phyloP scores from a whole-genome alignment of 2,888 invertebrate species.

The Drosophila lacicola region DNA sequence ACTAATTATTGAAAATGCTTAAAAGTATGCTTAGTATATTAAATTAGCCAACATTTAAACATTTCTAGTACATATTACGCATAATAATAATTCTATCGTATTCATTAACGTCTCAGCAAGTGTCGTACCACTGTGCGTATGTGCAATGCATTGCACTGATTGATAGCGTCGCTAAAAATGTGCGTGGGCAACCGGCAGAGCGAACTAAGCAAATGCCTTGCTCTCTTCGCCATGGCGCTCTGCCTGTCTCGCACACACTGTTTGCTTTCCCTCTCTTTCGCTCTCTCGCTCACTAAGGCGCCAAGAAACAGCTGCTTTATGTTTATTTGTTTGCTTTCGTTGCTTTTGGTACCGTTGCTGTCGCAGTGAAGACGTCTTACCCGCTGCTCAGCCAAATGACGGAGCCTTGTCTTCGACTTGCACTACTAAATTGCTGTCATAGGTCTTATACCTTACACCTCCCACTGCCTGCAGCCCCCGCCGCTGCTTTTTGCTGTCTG shows the following conservation, averaged over 20 bases:
- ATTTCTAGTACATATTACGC: too few relatives aligned
- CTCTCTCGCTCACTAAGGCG: conserved; percentile 33
- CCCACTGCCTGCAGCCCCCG: background rate
- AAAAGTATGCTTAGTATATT: too few relatives aligned
- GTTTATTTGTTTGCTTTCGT: conserved; percentile 78
- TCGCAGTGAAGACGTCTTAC: conserved; percentile 30
- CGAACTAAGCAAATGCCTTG: conserved; percentile 19
- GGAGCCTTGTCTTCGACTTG: conserved; percentile 51
- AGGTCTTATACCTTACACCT: conserved; percentile 27
- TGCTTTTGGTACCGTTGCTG: conserved; percentile 37
- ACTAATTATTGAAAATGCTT: too few relatives aligned
- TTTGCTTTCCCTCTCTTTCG: conserved; percentile 17
- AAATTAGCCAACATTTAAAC: too few relatives aligned
- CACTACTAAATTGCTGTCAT: conserved; percentile 54
- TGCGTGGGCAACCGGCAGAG: conserved; percentile 53
- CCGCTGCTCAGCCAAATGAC: conserved; percentile 11
- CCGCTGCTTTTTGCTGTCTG: background rate
- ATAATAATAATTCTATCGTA: background rate
- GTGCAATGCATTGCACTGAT: conserved; percentile 46
- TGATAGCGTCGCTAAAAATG: conserved; percentile 39
- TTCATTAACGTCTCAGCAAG: background rate
- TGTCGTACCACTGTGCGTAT: conserved; percentile 30
- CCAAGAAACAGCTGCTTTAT: conserved; percentile 76
- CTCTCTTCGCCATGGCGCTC: conserved; percentile 17
- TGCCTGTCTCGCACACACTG: background rate